These are phyloP conservation scores for Allolobophora icterica DNA, from an alignment of 2,888 invertebrate genomes.

Conservation along the genomic window DNA sequence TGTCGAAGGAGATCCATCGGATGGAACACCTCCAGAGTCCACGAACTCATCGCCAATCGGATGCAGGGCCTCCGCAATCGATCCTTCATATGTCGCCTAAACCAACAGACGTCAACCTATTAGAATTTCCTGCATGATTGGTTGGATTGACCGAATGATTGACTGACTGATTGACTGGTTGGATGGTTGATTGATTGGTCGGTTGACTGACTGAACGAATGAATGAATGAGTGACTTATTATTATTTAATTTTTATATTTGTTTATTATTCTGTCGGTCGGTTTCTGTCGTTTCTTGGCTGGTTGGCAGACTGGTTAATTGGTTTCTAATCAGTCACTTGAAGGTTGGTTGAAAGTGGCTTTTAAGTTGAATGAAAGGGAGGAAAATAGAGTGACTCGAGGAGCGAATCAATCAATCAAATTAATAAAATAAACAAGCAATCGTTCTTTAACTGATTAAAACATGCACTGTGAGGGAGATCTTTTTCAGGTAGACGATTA, in stretches of 20 bases:
- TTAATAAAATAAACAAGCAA: not conserved
- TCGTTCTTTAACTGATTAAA: too few species aligned
- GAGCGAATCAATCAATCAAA: not conserved
- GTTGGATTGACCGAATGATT: not conserved
- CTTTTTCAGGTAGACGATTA: not conserved
- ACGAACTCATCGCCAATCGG: slow-evolving; percentile 7
- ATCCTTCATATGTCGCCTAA: not conserved
- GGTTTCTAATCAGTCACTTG: not conserved
- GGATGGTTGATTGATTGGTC: too few species aligned
- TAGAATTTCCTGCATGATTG: too few species aligned
- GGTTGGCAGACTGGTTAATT: too few species aligned
- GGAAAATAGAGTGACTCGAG: not conserved
- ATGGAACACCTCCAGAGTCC: not conserved
- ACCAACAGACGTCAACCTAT: not conserved
- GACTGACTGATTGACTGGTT: too few species aligned
- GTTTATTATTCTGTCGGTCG: too few species aligned
- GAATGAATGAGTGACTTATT: too few species aligned
- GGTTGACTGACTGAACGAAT: too few species aligned
- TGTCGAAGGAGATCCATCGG: not conserved
- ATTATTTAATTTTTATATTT: too few species aligned
- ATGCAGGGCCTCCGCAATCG: not conserved
- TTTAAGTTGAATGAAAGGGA: not conserved
- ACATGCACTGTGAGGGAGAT: not conserved
- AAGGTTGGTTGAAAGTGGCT: not conserved
- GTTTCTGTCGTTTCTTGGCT: too few species aligned